These are phyloP conservation scores for Trialeurodes vaporariorum DNA, from an alignment of 1,140 invertebrate genomes.

Conservation along the genomic window DNA sequence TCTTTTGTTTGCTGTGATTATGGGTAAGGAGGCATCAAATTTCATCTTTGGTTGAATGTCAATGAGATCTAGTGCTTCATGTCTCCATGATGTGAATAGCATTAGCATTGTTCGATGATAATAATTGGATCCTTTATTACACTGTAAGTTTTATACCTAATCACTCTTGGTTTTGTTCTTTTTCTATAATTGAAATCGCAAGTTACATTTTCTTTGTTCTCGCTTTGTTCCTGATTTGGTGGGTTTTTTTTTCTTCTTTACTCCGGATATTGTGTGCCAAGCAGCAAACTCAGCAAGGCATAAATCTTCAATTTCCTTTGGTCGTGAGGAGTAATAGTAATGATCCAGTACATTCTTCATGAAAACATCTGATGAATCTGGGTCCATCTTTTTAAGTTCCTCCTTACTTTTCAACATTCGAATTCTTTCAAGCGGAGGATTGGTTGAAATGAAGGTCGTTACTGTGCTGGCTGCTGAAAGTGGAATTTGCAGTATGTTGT, in stretches of 20 bases:
- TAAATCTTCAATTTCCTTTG: slow-evolving; percentile 3
- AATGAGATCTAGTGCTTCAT: slow-evolving; percentile 3
- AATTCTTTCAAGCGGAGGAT: background rate
- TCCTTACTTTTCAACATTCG: background rate
- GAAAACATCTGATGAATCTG: background rate
- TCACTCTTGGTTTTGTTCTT: background rate
- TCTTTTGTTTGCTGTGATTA: background rate
- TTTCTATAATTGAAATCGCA: background rate
- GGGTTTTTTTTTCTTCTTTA: background rate
- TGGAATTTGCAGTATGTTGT: slow-evolving; percentile 4
- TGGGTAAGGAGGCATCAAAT: background rate
- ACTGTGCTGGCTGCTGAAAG: background rate
- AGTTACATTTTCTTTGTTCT: background rate
- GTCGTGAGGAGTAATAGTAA: background rate
- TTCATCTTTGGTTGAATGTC: background rate
- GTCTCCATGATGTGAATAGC: slow-evolving; percentile 8
- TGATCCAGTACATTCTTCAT: background rate
- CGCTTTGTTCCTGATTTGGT: background rate
- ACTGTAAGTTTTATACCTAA: background rate
- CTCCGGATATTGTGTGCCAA: background rate
- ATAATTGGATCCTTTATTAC: background rate
- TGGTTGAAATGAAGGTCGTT: background rate
- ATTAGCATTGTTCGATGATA: background rate
- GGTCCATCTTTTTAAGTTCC: background rate
- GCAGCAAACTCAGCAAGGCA: slow-evolving; percentile 1